Base-by-base conservation (phyloP, 2,113 vertebrate species). In the Eptesicus fuscus region DNA sequence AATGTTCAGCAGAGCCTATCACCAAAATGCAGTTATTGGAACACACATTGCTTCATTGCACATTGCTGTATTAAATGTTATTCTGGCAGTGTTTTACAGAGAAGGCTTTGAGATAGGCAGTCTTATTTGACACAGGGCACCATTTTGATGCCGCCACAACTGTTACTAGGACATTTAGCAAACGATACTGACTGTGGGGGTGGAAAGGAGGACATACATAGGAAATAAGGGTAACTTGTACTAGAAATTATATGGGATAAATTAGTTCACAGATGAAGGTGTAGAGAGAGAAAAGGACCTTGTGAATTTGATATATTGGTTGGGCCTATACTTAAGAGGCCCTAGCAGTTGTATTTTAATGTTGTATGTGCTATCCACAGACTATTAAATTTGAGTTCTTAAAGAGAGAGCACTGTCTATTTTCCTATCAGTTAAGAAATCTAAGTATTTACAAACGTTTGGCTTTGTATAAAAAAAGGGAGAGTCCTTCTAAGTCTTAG, bases 321-420 rank as follows among this genome's bases (percentile, higher is more conserved):
- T 93, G 20, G 51, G 63, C 4, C 13, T 44, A 23, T 44, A 71
- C 10, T 67, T 25, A 90, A 91, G 49, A 78, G 14, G 77, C 49
- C 16, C 4, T 69, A 32, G 22, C 71, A 92, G 37, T 69, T 74
- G 9, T 71, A 28, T 93, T 91, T 96, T 88, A 87, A 87, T 95
- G 93, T 94, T 94, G 13, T 56, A 42, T 82, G 42, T 94, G 11
- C 16, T 65, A 8, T 82, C 12, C n/a, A 51, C 73, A 37, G 40
- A 77, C 83, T 86, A 18, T 83, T 83, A 53, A 82, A 78, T 92
- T 94, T 83, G 69, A 83, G 30, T 91, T 91, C 82, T 74, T 73
- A 76, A 73, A 86, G 73, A 63, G 22, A 70, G 30, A 84, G 51
- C 32, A 37, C 18, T 91, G 20, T 77, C 73, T 4, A 32, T 79